Evolutionary conservation across 2,797 vertebrate genomes (phyloP).

Genomic region (Delichon dasypus): DNA sequence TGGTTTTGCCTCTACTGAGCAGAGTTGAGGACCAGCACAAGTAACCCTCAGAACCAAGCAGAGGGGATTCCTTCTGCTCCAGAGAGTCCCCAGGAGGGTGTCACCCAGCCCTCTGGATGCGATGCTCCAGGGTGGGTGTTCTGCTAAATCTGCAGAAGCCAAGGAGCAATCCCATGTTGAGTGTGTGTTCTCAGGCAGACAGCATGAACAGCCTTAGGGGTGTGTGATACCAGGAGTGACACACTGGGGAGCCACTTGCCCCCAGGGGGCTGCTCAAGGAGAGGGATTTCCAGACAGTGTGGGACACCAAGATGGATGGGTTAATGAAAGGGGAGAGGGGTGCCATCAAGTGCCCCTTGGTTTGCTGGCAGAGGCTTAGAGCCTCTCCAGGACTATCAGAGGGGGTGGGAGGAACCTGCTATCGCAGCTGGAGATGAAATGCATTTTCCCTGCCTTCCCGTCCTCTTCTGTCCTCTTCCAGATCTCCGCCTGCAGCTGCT

Average conservation of each 20-base stretch:
- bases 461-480: slow-evolving; percentile 30
- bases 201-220: accelerated
- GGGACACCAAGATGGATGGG: background rate
- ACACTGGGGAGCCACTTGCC: background rate
- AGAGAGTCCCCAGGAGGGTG: background rate
- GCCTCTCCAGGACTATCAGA: background rate
- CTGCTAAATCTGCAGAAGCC: background rate
- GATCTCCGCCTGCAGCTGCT: slow-evolving; percentile 94
- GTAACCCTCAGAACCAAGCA: accelerated
- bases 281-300: background rate
- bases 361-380: background rate
- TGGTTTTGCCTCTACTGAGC: background rate
- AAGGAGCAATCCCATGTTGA: background rate
- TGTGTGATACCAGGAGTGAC: background rate
- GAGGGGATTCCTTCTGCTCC: background rate
- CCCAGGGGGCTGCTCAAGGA: background rate
- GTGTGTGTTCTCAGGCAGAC: background rate
- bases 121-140: background rate
- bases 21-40: background rate
- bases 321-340: background rate
- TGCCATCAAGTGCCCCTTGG: background rate
- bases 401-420: background rate
- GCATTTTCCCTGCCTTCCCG: background rate
- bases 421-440: background rate
- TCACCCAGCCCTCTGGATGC: background rate